Percentiles rank a stretch among this genome's conserved stretches.
Evolutionary conservation across 2,797 vertebrate species (phyloP).

Genomic region (Salmo trutta): DNA sequence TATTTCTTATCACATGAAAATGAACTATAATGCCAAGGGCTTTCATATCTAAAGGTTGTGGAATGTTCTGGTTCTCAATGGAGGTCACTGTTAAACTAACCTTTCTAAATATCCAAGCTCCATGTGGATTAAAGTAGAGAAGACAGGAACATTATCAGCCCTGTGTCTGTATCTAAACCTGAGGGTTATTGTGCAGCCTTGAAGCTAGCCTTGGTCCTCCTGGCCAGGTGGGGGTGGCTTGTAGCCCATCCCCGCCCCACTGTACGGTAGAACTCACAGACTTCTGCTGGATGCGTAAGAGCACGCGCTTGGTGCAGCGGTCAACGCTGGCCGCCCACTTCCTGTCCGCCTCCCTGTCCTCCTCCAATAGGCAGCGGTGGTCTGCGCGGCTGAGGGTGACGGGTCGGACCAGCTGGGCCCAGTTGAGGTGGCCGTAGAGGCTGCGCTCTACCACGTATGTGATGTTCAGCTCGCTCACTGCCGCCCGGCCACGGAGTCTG

Average conservation of each 20-base stretch:
- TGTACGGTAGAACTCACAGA: conserved; percentile 90
- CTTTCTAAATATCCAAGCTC: background rate
- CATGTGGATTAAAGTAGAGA: background rate
- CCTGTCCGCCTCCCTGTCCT: conserved; percentile 89
- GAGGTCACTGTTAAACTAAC: background rate
- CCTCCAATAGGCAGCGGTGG: conserved; percentile 92
- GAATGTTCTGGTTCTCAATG: background rate
- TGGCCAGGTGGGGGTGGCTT: conserved; percentile 57
- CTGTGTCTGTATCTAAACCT: conserved; percentile 15
- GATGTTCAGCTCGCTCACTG: conserved; percentile 96
- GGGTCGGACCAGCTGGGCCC: conserved; percentile 93
- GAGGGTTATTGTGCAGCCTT: background rate
- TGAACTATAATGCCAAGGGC: conserved; percentile 45
- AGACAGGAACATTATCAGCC: background rate
- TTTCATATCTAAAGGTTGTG: conserved; percentile 53
- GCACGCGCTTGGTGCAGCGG: conserved; percentile 98
- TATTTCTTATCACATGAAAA: conserved; percentile 48
- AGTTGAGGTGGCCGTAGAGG: conserved; percentile 94
- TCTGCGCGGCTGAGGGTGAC: conserved; percentile 91
- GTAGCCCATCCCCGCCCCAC: conserved; percentile 47
- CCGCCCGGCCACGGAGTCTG: conserved; percentile 84
- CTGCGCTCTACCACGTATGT: conserved; percentile 98
- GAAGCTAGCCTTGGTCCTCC: conserved; percentile 77
- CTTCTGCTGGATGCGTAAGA: conserved; percentile 99
- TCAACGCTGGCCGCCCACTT: conserved; percentile 95